phyloP scores from a whole-genome alignment of 2,888 invertebrate genomes.

The Thymelicus lineola region DNA sequence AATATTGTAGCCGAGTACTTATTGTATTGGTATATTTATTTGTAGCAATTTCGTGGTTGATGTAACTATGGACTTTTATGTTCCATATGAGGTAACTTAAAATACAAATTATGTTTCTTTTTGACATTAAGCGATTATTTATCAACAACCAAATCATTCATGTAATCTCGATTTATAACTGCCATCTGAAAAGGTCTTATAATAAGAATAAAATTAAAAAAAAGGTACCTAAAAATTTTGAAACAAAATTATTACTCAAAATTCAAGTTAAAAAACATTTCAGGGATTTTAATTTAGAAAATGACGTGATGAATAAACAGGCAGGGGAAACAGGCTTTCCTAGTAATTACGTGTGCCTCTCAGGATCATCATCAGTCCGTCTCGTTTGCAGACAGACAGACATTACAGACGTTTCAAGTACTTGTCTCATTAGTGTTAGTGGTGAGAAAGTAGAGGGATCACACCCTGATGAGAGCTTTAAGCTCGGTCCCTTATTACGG shows the following conservation, averaged over 20 bases:
- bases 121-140: too few relatives aligned
- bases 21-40: too few relatives aligned
- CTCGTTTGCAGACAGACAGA: conserved; percentile 41
- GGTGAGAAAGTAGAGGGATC: conserved; percentile 43
- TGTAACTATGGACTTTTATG: too few relatives aligned
- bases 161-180: too few relatives aligned
- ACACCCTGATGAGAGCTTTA: conserved; percentile 20
- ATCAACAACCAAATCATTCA: too few relatives aligned
- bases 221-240: neutral
- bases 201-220: neutral
- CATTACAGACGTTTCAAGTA: conserved; percentile 51
- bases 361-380: conserved; percentile 40
- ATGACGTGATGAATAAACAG: conserved; percentile 10
- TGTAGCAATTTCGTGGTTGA: too few relatives aligned
- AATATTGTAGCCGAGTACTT: too few relatives aligned
- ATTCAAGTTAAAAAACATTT: conserved; percentile 2
- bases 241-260: neutral
- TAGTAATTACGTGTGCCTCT: conserved; percentile 46
- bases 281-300: conserved; percentile 4
- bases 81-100: too few relatives aligned
- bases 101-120: too few relatives aligned
- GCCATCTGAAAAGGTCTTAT: too few relatives aligned
- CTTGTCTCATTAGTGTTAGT: conserved; percentile 71
- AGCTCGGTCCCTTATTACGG: conserved; percentile 20
- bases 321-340: conserved; percentile 3